phyloP scores from a whole-genome alignment of 1,140 invertebrate genomes.

The Bombus pyrosoma region DNA sequence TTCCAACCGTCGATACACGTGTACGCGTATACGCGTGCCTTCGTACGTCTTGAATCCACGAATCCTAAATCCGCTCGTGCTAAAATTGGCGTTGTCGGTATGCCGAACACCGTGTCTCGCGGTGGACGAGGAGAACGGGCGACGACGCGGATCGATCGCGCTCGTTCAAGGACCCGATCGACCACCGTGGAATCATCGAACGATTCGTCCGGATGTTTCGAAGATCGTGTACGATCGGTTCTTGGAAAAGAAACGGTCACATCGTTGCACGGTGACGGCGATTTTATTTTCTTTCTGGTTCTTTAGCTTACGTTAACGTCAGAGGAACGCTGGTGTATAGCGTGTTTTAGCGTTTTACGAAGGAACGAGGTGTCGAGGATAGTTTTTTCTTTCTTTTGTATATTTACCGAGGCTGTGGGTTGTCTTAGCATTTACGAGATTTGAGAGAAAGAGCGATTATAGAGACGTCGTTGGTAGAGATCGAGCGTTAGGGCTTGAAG shows the following conservation, averaged over 20 bases:
- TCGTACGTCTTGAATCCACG: neutral
- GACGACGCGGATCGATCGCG: neutral
- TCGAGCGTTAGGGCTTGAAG: conserved; percentile 54
- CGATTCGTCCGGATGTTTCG: neutral
- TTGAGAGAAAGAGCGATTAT: conserved; percentile 32
- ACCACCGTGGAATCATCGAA: neutral
- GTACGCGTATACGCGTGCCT: neutral
- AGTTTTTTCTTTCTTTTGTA: conserved; percentile 53
- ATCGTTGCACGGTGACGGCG: neutral
- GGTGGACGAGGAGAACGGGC: neutral
- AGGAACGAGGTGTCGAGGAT: conserved; percentile 43
- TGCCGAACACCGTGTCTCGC: neutral
- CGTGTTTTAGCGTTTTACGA: neutral
- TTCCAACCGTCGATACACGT: neutral
- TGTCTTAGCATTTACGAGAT: conserved; percentile 73
- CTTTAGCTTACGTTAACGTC: conserved; percentile 16
- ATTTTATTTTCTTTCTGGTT: conserved; percentile 28
- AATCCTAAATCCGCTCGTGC: too few relatives aligned
- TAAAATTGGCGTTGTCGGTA: neutral
- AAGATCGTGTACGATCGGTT: neutral
- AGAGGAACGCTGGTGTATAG: neutral
- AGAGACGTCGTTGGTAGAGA: conserved; percentile 42
- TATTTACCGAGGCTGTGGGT: conserved; percentile 75
- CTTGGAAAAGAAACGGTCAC: neutral
- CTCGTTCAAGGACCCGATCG: neutral